Evolutionary conservation across 2,888 invertebrate species (phyloP).

Genomic region (Hemicrepidius hirtus): DNA sequence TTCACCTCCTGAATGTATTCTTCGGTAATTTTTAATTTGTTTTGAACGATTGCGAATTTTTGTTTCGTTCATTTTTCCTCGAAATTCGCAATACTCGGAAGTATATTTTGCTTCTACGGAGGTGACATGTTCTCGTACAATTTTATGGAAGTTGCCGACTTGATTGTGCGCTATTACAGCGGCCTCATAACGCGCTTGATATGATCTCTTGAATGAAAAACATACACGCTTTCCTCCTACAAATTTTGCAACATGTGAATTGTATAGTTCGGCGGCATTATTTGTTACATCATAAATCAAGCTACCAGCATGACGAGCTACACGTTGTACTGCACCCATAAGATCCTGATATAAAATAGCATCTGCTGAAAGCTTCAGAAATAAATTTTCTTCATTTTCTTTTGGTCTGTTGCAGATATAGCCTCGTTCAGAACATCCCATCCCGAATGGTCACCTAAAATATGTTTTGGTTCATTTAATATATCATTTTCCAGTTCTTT

Average conservation of each 20-base stretch:
- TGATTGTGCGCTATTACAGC: slow-evolving; percentile 1
- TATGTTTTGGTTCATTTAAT: slow-evolving; percentile 24
- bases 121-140: slow-evolving; percentile 1
- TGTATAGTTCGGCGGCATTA: slow-evolving; percentile 37
- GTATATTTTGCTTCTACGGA: background rate
- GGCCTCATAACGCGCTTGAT: background rate
- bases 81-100: background rate
- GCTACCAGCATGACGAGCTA: slow-evolving; percentile 13
- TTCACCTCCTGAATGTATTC: background rate
- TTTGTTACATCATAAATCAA: slow-evolving; percentile 22
- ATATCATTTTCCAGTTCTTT: slow-evolving; percentile 22
- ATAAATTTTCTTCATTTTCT: too few relatives aligned
- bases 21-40: slow-evolving; percentile 10
- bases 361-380: background rate
- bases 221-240: slow-evolving; percentile 28
- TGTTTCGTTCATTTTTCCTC: slow-evolving; percentile 4
- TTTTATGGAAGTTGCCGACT: background rate
- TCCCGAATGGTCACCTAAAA: slow-evolving; percentile 1
- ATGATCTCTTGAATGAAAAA: slow-evolving; percentile 5
- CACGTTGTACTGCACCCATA: slow-evolving; percentile 14
- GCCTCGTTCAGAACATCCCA: background rate
- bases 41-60: too few relatives aligned
- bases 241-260: too few relatives aligned
- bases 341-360: slow-evolving; percentile 16
- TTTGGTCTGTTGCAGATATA: slow-evolving; percentile 16